phyloP scores from a whole-genome alignment of 2,888 invertebrate genomes.

The Lycophotia porphyrea region DNA sequence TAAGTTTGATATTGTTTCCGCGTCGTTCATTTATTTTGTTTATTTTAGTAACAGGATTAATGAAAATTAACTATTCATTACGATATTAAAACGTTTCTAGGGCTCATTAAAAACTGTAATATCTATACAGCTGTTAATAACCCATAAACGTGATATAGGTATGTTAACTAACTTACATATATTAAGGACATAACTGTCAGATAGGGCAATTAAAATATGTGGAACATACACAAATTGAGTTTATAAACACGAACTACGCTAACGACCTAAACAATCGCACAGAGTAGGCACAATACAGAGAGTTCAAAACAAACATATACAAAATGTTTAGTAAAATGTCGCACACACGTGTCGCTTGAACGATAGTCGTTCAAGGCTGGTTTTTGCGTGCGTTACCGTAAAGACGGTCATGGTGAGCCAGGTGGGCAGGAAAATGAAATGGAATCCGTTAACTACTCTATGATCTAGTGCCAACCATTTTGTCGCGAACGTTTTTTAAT shows the following conservation, averaged over 20 bases:
- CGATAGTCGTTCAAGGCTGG: conserved; percentile 54
- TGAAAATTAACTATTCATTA: background rate
- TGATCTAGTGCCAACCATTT: conserved; percentile 64
- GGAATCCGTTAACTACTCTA: conserved; percentile 74
- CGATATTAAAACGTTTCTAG: background rate
- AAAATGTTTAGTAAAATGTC: conserved; percentile 50
- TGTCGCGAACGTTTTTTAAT: conserved; percentile 62
- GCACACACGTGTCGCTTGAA: conserved; percentile 47
- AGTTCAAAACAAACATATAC: conserved; percentile 37
- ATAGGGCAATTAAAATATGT: conserved; percentile 49
- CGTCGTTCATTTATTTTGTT: background rate
- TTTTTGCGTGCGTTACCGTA: conserved; percentile 79
- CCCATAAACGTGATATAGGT: conserved; percentile 7
- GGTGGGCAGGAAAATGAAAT: conserved; percentile 78
- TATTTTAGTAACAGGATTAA: background rate
- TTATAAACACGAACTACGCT: conserved; percentile 45
- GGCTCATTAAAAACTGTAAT: background rate
- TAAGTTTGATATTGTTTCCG: background rate
- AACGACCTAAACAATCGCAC: conserved; percentile 38
- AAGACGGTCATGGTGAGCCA: conserved; percentile 62
- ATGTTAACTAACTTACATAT: conserved; percentile 18
- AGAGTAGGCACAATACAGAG: conserved; percentile 54
- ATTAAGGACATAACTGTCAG: conserved; percentile 33
- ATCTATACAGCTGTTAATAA: conserved; percentile 14
- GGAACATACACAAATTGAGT: conserved; percentile 49